Percentiles rank a stretch among this genome's conserved stretches.
These are phyloP conservation scores for Bradynema listronoti DNA, from an alignment of 1,140 invertebrate genomes.

Conservation along the genomic window DNA sequence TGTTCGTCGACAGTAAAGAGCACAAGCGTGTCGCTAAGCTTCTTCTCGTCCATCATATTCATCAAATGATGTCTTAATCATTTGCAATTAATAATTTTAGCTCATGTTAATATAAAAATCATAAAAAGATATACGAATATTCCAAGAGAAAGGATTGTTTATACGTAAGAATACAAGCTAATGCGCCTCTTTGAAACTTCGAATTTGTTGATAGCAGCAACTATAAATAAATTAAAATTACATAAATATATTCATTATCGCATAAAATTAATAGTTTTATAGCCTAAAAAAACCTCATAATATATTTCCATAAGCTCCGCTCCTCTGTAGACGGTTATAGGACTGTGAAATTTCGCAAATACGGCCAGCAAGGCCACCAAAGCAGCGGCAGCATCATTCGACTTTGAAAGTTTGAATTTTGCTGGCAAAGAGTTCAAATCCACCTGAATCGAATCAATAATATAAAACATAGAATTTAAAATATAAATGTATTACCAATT, in stretches of 20 bases:
- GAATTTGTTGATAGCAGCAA: conserved; percentile 1
- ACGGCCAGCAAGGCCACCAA: neutral
- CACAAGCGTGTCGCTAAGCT: conserved; percentile 12
- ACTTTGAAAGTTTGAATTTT: no score
- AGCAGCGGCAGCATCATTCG: neutral
- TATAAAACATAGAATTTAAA: no score
- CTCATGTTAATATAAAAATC: no score
- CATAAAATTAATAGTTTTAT: no score
- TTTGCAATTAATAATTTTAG: no score
- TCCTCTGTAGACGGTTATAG: conserved; percentile 1
- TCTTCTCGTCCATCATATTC: conserved; percentile 12
- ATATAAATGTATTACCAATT: no score
- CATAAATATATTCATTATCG: neutral
- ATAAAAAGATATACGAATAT: neutral
- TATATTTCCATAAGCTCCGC: conserved; percentile 1
- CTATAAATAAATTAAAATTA: neutral
- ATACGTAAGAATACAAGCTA: neutral
- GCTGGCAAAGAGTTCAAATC: no score
- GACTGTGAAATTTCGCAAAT: conserved; percentile 6
- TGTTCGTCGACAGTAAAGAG: conserved; percentile 15
- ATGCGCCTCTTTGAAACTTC: neutral
- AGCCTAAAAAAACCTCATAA: conserved; percentile 1
- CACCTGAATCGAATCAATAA: no score
- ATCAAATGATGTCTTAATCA: conserved; percentile 13
- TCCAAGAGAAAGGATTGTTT: neutral